These are phyloP conservation scores for Perizoma affinitatum DNA, from an alignment of 2,888 invertebrate genomes.

Conservation along the genomic window DNA sequence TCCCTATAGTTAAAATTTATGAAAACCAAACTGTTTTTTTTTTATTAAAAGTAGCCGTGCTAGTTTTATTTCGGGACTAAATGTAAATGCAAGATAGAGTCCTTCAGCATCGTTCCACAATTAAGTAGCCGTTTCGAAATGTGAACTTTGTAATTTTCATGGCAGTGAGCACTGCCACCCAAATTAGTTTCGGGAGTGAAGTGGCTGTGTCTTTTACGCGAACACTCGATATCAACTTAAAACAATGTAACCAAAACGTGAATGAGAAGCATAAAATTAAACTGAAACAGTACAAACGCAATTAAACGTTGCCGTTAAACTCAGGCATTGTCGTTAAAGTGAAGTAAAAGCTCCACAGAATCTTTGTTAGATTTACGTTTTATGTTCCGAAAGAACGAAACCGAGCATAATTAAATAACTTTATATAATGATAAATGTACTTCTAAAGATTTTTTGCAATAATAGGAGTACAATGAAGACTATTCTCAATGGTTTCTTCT, in stretches of 20 bases:
- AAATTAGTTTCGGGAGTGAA: constrained; percentile 64
- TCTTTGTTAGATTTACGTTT: constrained; percentile 69
- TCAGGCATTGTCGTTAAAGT: constrained; percentile 67
- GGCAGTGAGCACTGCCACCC: constrained; percentile 44
- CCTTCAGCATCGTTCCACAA: constrained; percentile 25
- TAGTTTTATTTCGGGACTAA: no score
- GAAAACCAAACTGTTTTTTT: no score
- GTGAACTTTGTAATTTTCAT: constrained; percentile 61
- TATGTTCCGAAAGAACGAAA: constrained; percentile 55
- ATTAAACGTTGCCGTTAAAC: constrained; percentile 71
- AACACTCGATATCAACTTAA: constrained; percentile 68
- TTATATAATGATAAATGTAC: constrained; percentile 51
- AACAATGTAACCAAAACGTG: constrained; percentile 74
- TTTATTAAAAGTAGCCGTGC: no score
- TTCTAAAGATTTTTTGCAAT: constrained; percentile 40
- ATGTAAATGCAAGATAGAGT: constrained; percentile 1
- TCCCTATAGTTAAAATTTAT: background rate
- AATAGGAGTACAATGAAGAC: constrained; percentile 33
- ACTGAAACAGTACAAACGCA: constrained; percentile 67
- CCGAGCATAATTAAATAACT: constrained; percentile 55
- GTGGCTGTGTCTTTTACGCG: constrained; percentile 66
- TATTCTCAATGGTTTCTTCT: constrained; percentile 28
- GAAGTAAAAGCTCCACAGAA: constrained; percentile 63
- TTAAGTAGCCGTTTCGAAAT: constrained; percentile 31
- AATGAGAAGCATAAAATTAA: constrained; percentile 65